These are phyloP conservation scores for Callyntrura guangdongensis DNA, from an alignment of 2,888 invertebrate species.

Conservation along the genomic window DNA sequence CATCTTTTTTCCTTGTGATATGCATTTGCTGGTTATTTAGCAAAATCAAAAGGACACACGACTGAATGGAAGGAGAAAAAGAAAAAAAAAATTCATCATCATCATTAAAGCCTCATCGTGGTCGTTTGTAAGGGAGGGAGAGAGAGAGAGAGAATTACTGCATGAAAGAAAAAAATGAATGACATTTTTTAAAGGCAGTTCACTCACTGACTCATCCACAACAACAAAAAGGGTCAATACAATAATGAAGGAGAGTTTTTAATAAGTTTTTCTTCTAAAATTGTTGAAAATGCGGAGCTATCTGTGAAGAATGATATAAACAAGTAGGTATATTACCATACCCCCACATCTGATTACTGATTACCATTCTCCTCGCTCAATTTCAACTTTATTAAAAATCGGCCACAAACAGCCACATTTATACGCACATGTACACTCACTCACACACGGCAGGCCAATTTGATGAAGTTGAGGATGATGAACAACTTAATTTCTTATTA, in stretches of 20 bases:
- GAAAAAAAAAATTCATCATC: slow-evolving; percentile 32
- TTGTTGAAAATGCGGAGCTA: not conserved
- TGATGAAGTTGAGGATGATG: slow-evolving; percentile 47
- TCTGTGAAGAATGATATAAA: too few species aligned
- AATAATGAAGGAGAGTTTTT: slow-evolving; percentile 27
- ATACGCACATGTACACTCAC: not conserved
- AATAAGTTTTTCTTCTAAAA: slow-evolving; percentile 33
- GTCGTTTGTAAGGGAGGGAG: too few species aligned
- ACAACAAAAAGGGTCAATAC: slow-evolving; percentile 56
- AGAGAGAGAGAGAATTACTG: slow-evolving; percentile 17
- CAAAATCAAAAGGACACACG: not conserved
- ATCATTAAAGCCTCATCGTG: not conserved
- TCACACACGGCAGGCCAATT: not conserved
- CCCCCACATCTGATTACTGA: not conserved
- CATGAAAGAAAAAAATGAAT: slow-evolving; percentile 47
- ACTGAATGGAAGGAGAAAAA: slow-evolving; percentile 30
- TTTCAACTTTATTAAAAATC: slow-evolving; percentile 66
- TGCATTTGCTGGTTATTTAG: slow-evolving; percentile 18
- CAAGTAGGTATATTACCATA: not conserved
- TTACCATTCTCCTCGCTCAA: slow-evolving; percentile 52
- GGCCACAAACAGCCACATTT: not conserved
- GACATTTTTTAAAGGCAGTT: slow-evolving; percentile 16
- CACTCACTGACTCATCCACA: too few species aligned
- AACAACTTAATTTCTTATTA: slow-evolving; percentile 76
- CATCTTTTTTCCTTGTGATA: slow-evolving; percentile 21